Evolutionary conservation across 2,888 invertebrate species (phyloP).

Genomic region (Noctua janthina): DNA sequence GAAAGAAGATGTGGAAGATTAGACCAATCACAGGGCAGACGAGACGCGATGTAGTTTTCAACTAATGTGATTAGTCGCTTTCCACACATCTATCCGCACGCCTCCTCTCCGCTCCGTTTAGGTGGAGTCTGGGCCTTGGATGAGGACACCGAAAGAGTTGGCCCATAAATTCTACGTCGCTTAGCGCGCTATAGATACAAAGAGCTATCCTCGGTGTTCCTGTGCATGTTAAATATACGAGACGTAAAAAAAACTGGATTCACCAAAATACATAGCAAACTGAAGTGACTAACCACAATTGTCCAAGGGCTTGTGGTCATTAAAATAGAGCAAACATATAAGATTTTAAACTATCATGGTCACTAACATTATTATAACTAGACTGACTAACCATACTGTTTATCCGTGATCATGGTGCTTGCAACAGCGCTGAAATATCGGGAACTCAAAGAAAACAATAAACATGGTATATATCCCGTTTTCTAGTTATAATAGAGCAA

Average conservation of each 20-base stretch:
- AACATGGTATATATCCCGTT: too few species aligned
- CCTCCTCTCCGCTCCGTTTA: background rate
- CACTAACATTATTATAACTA: too few species aligned
- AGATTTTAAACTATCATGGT: too few species aligned
- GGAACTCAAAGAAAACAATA: too few species aligned
- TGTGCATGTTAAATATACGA: background rate
- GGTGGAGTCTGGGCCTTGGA: background rate
- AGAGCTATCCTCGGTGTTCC: background rate
- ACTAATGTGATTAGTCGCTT: background rate
- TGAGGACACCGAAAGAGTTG: background rate
- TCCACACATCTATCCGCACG: background rate
- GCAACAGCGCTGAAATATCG: too few species aligned
- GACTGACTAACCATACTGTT: too few species aligned
- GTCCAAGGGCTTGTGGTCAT: background rate
- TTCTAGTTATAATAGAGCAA: background rate
- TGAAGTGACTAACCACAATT: background rate
- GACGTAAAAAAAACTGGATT: background rate
- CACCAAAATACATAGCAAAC: background rate
- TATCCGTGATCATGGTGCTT: too few species aligned
- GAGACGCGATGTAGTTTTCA: background rate
- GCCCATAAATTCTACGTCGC: background rate
- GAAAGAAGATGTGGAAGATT: background rate
- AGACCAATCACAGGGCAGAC: background rate
- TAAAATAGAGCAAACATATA: background rate
- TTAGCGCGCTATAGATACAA: background rate